phyloP scores from a whole-genome alignment of 2,888 invertebrate species.

The Neoitamus cyanurus region DNA sequence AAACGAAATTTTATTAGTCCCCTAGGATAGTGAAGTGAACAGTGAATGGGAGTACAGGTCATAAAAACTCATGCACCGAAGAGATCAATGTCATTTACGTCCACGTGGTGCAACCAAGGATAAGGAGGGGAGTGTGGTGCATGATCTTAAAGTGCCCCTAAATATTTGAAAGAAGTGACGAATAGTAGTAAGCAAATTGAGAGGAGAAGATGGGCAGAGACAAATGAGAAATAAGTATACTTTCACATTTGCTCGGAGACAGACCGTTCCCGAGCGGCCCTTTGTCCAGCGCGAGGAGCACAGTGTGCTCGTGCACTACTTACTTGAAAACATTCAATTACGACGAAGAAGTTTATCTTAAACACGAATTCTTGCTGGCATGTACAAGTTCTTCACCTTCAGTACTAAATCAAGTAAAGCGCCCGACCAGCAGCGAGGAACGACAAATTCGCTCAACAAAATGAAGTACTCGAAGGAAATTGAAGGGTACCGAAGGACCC shows the following conservation, averaged over 20 bases:
- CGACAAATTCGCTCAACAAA: constrained; percentile 42
- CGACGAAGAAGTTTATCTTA: constrained; percentile 24
- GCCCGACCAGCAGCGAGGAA: constrained; percentile 29
- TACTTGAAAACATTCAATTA: constrained; percentile 1
- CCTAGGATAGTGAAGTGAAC: too few species aligned
- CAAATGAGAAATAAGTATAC: background rate
- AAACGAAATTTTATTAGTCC: too few species aligned
- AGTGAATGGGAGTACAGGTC: too few species aligned
- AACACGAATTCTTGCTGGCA: constrained; percentile 31
- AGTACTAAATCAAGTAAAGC: constrained; percentile 32
- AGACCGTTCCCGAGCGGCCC: background rate
- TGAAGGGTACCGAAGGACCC: constrained; percentile 43
- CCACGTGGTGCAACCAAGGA: background rate
- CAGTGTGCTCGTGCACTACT: background rate
- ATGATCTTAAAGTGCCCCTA: background rate
- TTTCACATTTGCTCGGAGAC: background rate
- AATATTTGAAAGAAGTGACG: background rate
- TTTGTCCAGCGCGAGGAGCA: background rate
- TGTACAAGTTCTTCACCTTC: constrained; percentile 27
- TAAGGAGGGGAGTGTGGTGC: background rate
- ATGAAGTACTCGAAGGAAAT: constrained; percentile 44
- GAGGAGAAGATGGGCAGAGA: background rate
- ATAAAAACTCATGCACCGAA: background rate
- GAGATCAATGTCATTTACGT: background rate
- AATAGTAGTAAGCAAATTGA: background rate